These are phyloP conservation scores for Alauda arvensis DNA, from an alignment of 2,797 vertebrate genomes.

Conservation along the genomic window DNA sequence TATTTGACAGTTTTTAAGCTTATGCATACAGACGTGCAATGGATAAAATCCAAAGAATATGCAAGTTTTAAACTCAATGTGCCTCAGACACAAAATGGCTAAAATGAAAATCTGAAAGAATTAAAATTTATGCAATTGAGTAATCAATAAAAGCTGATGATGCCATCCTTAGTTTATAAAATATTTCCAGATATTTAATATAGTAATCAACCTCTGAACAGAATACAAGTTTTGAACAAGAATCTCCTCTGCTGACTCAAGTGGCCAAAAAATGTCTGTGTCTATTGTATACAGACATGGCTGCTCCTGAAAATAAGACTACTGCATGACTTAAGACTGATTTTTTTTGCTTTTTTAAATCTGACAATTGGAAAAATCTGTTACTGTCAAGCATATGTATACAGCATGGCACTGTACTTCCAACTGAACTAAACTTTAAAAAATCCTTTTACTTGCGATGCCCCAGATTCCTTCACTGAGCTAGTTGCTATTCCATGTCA, in stretches of 20 bases:
- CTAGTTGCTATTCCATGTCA: slow-evolving; percentile 31
- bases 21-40: background rate
- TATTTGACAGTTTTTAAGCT: background rate
- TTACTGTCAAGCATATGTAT: background rate
- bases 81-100: background rate
- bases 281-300: background rate
- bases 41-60: background rate
- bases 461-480: background rate
- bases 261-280: background rate
- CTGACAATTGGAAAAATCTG: slow-evolving; percentile 7
- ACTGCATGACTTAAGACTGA: background rate
- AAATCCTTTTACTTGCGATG: slow-evolving; percentile 2
- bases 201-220: background rate
- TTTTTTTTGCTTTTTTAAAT: background rate
- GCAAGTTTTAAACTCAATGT: background rate
- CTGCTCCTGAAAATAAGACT: background rate
- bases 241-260: background rate
- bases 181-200: background rate
- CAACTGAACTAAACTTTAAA: background rate
- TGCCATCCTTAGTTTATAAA: background rate
- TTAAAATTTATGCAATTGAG: background rate
- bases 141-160: background rate
- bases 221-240: background rate
- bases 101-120: background rate
- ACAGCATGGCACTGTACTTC: background rate